phyloP scores from a whole-genome alignment of 2,888 invertebrate species.

The Hypsopygia costalis region DNA sequence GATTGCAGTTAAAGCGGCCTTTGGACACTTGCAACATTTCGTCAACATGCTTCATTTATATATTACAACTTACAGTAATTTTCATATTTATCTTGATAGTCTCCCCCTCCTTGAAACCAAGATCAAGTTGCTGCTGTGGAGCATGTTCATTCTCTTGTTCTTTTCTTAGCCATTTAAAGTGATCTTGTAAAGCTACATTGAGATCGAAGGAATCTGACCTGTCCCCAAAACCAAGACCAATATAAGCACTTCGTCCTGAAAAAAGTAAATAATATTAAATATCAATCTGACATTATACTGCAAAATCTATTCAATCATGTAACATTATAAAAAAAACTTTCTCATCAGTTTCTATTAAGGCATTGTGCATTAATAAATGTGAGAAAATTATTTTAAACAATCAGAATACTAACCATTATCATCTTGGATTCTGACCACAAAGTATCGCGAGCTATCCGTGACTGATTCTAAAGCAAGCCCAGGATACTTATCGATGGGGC shows the following conservation, averaged over 20 bases:
- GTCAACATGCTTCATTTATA: no score
- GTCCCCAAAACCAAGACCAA: constrained; percentile 98
- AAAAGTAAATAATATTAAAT: no score
- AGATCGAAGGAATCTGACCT: constrained; percentile 99
- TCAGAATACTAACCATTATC: constrained; percentile 87
- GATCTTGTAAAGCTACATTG: constrained; percentile 98
- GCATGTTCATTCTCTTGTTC: constrained; percentile 88
- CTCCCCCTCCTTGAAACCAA: constrained; percentile 99
- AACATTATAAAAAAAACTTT: no score
- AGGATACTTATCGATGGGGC: constrained; percentile 97
- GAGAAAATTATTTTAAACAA: no score
- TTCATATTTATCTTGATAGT: constrained; percentile 99
- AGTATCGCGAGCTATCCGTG: constrained; percentile 98
- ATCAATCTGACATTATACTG: no score
- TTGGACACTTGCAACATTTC: no score
- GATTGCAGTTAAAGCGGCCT: no score
- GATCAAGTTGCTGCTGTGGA: constrained; percentile 91
- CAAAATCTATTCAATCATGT: no score
- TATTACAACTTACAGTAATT: constrained; percentile 89
- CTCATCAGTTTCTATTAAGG: no score
- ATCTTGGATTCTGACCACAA: constrained; percentile 96
- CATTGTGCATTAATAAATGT: no score
- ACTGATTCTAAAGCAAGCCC: constrained; percentile 97
- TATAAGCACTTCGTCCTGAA: constrained; percentile 92
- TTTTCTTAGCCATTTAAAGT: constrained; percentile 96